Base-by-base conservation (phyloP, 2,888 invertebrate genomes). In the Rhamnusium bicolor region DNA sequence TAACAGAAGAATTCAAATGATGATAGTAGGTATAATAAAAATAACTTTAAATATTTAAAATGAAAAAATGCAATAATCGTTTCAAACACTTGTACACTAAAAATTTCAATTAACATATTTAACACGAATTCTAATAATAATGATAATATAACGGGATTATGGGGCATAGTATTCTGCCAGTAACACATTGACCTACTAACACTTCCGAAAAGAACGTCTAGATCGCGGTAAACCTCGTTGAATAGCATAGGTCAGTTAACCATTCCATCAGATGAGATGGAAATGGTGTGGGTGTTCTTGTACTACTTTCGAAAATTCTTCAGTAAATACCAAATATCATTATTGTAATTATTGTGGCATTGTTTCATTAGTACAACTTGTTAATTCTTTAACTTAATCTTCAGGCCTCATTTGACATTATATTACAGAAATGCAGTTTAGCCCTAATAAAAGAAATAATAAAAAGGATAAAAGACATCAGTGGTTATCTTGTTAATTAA, bases 141-240 rank as follows among this genome's bases (percentile, higher is more conserved):
- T 14, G 40, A 21, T 7, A 19, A 53, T 53, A n/a, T n/a, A n/a
- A 65, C 19, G 53, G 53, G n/a, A 40, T n/a, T 24, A n/a, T 7
- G 1, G 21, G 40, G 14, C 27, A 27, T 54, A 24, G 19, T 32
- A 58, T 14, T 32, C 51, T 16, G 32, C 1, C 32, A 16, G 32
- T 53, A 65, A 65, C 65, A 65, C 65, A 29, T 54, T 65, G 65
- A 65, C 65, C 65, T 53, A 65, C 53, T 53, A 53, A 65, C 53
- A 53, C 65, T 65, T 65, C 65, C 65, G 53, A 65, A 65, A 53
- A 40, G 65, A 65, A 40, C 27, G 65, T n/a, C 65, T 51, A 18
- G 16, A 49, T 27, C 18, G 40, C 18, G 12, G 24, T 21, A 32
- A 27, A 27, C 49, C 29, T 10, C 32, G 58, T 19, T 65, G 32